These are phyloP conservation scores for Encarsia formosa DNA, from an alignment of 2,888 invertebrate species.

Conservation along the genomic window DNA sequence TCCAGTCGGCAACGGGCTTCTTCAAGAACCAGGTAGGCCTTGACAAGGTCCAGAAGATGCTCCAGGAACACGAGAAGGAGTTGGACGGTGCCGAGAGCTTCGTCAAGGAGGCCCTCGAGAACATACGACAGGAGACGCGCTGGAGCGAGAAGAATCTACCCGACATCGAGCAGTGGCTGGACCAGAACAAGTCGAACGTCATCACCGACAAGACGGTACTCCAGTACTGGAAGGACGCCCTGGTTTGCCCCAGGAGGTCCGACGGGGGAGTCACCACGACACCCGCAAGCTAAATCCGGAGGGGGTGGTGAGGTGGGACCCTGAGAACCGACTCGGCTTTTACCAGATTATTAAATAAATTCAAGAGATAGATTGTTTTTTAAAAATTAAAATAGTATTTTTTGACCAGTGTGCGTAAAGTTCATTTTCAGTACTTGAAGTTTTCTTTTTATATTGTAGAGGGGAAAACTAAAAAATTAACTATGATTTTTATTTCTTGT, in stretches of 20 bases:
- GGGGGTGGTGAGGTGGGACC: too few relatives aligned
- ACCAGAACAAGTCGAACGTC: too few relatives aligned
- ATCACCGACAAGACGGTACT: slow-evolving; percentile 8
- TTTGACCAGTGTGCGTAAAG: too few relatives aligned
- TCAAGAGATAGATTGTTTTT: too few relatives aligned
- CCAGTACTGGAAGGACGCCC: slow-evolving; percentile 17
- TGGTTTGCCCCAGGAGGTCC: slow-evolving; percentile 11
- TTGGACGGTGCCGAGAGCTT: slow-evolving; percentile 72
- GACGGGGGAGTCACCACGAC: background rate
- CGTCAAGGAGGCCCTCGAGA: slow-evolving; percentile 67
- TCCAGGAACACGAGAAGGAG: slow-evolving; percentile 61
- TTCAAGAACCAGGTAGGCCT: slow-evolving; percentile 74
- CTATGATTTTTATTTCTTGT: too few relatives aligned
- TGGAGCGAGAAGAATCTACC: slow-evolving; percentile 76
- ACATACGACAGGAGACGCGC: slow-evolving; percentile 69
- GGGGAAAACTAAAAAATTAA: too few relatives aligned
- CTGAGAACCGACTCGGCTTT: too few relatives aligned
- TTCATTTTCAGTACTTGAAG: too few relatives aligned
- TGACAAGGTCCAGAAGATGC: slow-evolving; percentile 65
- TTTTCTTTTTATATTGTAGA: too few relatives aligned
- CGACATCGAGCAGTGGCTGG: slow-evolving; percentile 71
- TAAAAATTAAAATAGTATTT: too few relatives aligned
- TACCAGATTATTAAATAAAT: too few relatives aligned
- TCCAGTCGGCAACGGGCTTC: slow-evolving; percentile 69
- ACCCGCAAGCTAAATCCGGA: slow-evolving; percentile 7